Evolutionary conservation across 2,797 vertebrate genomes (phyloP).

Genomic region (Pempheris klunzingeri): DNA sequence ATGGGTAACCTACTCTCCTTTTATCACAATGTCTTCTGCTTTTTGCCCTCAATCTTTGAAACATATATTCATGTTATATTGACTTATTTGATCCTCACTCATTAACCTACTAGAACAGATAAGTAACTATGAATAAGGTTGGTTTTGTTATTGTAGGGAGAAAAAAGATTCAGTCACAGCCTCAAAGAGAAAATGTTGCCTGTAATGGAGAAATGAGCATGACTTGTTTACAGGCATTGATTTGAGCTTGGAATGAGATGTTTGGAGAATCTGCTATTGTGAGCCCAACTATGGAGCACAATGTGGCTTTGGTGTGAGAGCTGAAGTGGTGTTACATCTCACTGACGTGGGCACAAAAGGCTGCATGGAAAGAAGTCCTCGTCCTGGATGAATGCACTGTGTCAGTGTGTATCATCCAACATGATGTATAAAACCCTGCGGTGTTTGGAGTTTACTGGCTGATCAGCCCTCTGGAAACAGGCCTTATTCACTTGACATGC

Average conservation of each 20-base stretch:
- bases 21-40: background rate
- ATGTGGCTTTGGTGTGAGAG: too few species aligned
- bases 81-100: background rate
- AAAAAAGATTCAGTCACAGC: background rate
- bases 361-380: background rate
- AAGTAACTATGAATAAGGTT: too few species aligned
- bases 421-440: background rate
- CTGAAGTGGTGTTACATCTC: background rate
- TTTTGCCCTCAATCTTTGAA: background rate
- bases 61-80: background rate
- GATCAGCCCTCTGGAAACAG: background rate
- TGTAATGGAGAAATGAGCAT: background rate
- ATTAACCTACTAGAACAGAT: too few species aligned
- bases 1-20: too few species aligned
- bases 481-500: background rate
- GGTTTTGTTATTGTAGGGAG: background rate
- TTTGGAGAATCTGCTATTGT: background rate
- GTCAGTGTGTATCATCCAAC: too few species aligned
- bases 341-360: background rate
- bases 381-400: background rate
- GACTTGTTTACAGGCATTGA: background rate
- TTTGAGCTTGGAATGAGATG: background rate
- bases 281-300: background rate
- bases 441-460: conserved; percentile 12
- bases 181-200: too few species aligned